A percentile compares a stretch with the other conserved stretches of the same genome.
Conservation (phyloP, 1,140 invertebrate species). For the Cephus cinctus region DNA sequence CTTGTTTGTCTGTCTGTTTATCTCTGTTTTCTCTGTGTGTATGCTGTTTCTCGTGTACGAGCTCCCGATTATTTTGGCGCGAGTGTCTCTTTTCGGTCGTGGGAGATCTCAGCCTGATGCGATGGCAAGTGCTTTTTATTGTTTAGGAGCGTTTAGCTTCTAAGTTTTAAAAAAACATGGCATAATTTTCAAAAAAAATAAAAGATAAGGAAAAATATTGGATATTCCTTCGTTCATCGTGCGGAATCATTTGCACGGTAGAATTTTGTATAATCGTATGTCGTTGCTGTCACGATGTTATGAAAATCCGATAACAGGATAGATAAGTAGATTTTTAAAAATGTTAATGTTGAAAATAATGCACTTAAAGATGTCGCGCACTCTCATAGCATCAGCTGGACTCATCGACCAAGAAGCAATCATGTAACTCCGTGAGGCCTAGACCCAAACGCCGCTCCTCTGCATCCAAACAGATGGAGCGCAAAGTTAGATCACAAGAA, state of each 20-base stretch:
- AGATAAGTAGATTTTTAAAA: constrained; percentile 18
- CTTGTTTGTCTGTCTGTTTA: too few relatives aligned
- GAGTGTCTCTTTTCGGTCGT: constrained; percentile 22
- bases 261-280: not conserved
- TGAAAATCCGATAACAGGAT: not conserved
- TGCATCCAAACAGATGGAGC: constrained; percentile 30
- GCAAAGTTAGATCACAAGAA: constrained; percentile 74
- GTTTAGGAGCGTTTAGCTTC: constrained; percentile 28
- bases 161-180: not conserved
- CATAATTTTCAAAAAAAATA: not conserved
- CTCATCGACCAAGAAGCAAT: constrained; percentile 23
- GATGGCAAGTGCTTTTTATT: constrained; percentile 23
- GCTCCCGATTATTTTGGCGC: too few relatives aligned
- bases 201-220: too few relatives aligned
- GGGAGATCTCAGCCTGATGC: constrained; percentile 34
- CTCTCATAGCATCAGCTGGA: constrained; percentile 33
- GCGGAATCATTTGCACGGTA: not conserved
- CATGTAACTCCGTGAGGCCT: constrained; percentile 33
- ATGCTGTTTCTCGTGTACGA: too few relatives aligned
- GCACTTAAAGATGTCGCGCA: constrained; percentile 24
- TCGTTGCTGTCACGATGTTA: not conserved
- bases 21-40: too few relatives aligned
- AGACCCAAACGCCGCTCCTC: constrained; percentile 29
- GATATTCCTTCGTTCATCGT: too few relatives aligned
- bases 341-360: constrained; percentile 20